Conservation (phyloP, 2,797 vertebrate genomes). For the Lates japonicus region DNA sequence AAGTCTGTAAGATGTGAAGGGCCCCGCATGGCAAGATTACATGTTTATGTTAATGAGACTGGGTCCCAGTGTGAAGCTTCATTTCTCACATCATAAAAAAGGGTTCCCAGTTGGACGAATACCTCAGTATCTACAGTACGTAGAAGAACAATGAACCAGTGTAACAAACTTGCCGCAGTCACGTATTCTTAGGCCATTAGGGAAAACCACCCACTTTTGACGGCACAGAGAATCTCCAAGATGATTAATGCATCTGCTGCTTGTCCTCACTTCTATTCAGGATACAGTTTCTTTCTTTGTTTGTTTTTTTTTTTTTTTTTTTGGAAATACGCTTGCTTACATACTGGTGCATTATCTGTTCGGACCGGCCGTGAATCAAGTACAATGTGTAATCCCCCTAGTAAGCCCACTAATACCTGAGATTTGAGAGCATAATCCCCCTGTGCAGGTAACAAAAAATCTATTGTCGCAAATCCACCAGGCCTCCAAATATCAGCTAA, state of each 20-base stretch:
- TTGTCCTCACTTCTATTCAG: conserved; percentile 26
- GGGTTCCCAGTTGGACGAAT: conserved; percentile 39
- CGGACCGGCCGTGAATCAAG: conserved; percentile 63
- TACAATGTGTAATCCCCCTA: conserved; percentile 76
- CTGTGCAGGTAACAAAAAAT: conserved; percentile 73
- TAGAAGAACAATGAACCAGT: conserved; percentile 41
- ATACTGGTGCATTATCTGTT: conserved; percentile 59
- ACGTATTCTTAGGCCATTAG: conserved; percentile 50
- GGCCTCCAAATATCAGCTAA: conserved; percentile 51
- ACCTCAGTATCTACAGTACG: conserved; percentile 20
- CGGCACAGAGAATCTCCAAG: conserved; percentile 33
- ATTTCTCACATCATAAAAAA: conserved; percentile 44
- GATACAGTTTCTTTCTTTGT: neutral
- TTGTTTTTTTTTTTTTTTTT: conserved; percentile 21
- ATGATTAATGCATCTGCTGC: conserved; percentile 59
- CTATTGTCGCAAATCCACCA: conserved; percentile 77
- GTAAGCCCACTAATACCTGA: conserved; percentile 82
- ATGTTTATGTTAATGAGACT: conserved; percentile 54
- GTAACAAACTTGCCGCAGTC: conserved; percentile 42
- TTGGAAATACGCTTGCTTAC: conserved; percentile 21
- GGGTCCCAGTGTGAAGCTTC: conserved; percentile 11
- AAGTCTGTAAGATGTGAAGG: conserved; percentile 26
- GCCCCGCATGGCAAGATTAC: conserved; percentile 45
- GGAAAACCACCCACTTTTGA: conserved; percentile 63
- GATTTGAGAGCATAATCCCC: conserved; percentile 79